These are phyloP conservation scores for Caerostris darwini DNA, from an alignment of 1,140 invertebrate species.

Conservation along the genomic window DNA sequence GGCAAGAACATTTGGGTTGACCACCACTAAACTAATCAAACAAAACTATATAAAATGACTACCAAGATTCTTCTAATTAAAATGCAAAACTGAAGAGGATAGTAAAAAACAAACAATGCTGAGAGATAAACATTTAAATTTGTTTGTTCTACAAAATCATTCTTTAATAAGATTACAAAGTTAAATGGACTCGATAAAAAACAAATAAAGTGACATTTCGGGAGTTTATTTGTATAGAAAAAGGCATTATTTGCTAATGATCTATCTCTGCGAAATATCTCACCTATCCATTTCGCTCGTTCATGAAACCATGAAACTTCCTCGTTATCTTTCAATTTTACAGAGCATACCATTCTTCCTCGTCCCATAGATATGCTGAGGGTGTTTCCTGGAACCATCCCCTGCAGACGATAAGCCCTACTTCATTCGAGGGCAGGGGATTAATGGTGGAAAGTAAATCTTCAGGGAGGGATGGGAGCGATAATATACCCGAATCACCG, in stretches of 20 bases:
- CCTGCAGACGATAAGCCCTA: constrained; percentile 19
- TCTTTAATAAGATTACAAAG: background rate
- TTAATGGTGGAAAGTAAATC: background rate
- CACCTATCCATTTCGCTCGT: background rate
- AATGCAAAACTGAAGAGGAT: no score
- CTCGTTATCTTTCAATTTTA: background rate
- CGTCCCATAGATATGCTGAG: constrained; percentile 40
- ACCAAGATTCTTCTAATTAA: no score
- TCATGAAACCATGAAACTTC: background rate
- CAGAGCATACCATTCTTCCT: background rate
- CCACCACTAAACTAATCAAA: no score
- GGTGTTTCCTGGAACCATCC: constrained; percentile 5
- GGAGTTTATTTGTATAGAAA: background rate
- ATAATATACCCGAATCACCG: background rate
- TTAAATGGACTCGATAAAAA: background rate
- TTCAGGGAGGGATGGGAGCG: background rate
- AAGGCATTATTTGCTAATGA: background rate
- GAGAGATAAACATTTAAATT: no score
- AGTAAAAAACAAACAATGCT: no score
- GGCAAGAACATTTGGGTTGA: no score
- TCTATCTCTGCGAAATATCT: background rate
- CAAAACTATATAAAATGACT: no score
- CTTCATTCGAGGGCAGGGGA: constrained; percentile 22
- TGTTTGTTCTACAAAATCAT: background rate
- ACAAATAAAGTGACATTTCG: no score